phyloP scores from a whole-genome alignment of 2,797 vertebrate species.

The Phylloscopus collybita region DNA sequence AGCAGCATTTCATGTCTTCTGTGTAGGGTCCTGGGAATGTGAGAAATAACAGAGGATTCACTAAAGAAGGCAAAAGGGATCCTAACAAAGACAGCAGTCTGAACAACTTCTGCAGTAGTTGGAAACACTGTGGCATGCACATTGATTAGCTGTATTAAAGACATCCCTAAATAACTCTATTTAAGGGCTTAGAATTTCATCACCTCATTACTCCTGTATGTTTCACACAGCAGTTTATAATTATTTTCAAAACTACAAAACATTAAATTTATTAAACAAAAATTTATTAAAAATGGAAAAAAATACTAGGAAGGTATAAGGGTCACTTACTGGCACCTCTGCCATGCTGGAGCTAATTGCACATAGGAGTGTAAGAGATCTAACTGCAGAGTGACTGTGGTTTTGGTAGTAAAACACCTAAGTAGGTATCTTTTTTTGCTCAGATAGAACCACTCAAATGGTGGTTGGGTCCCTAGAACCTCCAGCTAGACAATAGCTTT shows the following conservation, averaged over 20 bases:
- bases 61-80: not conserved
- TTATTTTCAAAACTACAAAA: slow-evolving; percentile 33
- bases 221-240: not conserved
- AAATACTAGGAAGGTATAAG: not conserved
- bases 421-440: not conserved
- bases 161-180: slow-evolving; percentile 21
- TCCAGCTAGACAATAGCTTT: not conserved
- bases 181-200: slow-evolving; percentile 52
- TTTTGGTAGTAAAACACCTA: not conserved
- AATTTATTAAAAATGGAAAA: accelerated
- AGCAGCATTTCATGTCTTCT: not conserved
- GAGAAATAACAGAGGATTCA: slow-evolving; percentile 1
- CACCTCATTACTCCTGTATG: not conserved
- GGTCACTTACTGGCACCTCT: not conserved
- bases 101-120: slow-evolving; percentile 34
- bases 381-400: not conserved
- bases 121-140: slow-evolving; percentile 57
- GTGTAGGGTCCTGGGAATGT: slow-evolving; percentile 20
- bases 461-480: not conserved
- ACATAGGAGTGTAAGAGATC: not conserved
- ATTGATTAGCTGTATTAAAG: slow-evolving; percentile 47
- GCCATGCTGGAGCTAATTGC: not conserved
- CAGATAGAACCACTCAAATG: not conserved
- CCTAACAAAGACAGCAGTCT: slow-evolving; percentile 46
- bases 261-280: not conserved